Percentiles rank a stretch among this genome's conserved stretches.
Evolutionary conservation across 2,888 invertebrate species (phyloP).

Genomic region (Callosobruchus maculatus): DNA sequence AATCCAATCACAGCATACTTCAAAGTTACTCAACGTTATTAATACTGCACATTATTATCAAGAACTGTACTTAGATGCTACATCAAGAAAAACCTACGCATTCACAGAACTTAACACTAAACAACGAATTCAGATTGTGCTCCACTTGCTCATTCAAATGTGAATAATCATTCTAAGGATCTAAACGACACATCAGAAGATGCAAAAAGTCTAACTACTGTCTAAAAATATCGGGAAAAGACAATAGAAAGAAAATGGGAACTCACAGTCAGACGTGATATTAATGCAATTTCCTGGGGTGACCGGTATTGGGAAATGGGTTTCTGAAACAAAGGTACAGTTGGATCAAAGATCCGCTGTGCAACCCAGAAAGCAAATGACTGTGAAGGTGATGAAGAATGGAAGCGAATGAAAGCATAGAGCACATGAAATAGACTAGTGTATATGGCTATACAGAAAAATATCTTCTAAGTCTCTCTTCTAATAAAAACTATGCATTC

Average conservation of each 20-base stretch:
- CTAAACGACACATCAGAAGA: neutral
- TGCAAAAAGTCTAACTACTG: neutral
- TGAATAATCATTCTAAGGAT: neutral
- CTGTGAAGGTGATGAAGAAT: neutral
- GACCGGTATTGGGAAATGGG: neutral
- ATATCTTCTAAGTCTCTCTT: no score
- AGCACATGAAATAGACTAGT: neutral
- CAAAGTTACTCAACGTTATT: no score
- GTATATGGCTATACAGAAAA: no score
- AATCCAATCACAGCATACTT: no score
- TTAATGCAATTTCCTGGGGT: slow-evolving; percentile 1
- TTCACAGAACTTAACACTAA: neutral
- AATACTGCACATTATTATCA: no score
- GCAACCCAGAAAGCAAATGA: neutral
- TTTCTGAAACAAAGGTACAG: slow-evolving; percentile 5
- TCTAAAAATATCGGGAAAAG: neutral
- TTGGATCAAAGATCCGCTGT: neutral
- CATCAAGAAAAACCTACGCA: neutral
- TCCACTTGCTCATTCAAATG: neutral
- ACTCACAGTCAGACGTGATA: slow-evolving; percentile 31
- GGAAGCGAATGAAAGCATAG: neutral
- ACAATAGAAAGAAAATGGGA: slow-evolving; percentile 13
- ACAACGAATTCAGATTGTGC: neutral
- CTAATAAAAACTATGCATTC: no score
- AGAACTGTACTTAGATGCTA: no score